Evolutionary conservation across 2,888 invertebrate genomes (phyloP), one percentile per base, ranked within the genome.

Genomic region (Athalia rosae): DNA sequence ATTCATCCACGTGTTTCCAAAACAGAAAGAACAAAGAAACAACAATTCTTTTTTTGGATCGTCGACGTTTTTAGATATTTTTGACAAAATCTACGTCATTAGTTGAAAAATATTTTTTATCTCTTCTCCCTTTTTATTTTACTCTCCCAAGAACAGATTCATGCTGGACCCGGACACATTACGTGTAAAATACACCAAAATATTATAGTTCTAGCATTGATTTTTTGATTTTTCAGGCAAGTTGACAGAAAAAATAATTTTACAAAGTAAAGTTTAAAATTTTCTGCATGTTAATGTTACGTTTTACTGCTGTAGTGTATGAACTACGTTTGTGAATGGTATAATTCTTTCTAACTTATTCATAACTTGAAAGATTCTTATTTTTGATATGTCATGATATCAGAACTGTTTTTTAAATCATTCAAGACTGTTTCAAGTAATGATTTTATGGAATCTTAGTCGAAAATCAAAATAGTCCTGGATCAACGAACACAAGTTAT

Each of bases 331-430:
- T 28, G 28, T 28, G 28, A 28, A 28, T 28, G 28, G 28, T 28
- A 28, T 28, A 2, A 28, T 28, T 2, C 28, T 28, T 28, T 53
- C 9, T 53, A 53, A 53, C n/a, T 53, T 53, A 0, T 53, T 53
- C 1, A n/a, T 53, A n/a, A 4, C 11, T 7, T 7, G 7, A 28
- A 28, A 28, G 28, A n/a, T 53, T 53, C 9, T 58, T 15, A 83
- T 61, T 15, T 86, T 87, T 84, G 87, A 87, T 88, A 88, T 84
- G 87, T 87, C 88, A 88, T 87, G 87, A 84, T 88, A 87, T 81
- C 87, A 87, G 87, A 87, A 82, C 79, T 79, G 78, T 80, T 79
- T 78, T 79, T 81, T 74, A 79, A 79, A 80, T 77, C 53, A 76
- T 79, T 76, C 61, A 79, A 48, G 59, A 53, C 13, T 80, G 64